Evolutionary conservation across 2,888 invertebrate genomes (phyloP), one percentile per base, ranked within the genome.

Genomic region (Pandemis heparana): DNA sequence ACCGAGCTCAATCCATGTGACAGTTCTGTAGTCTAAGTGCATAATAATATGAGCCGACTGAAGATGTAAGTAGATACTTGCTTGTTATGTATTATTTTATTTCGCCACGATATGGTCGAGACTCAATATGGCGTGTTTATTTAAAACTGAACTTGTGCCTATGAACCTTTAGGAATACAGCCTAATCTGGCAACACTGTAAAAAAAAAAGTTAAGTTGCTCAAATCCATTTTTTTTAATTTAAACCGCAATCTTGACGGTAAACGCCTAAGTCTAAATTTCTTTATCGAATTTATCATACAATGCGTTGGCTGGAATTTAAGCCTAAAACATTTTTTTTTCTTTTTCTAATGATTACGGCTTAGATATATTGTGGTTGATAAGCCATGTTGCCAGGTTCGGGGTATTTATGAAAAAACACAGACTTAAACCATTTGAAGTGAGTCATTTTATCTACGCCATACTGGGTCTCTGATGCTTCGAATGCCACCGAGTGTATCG

Each of bases 401-500:
- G 53, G 43, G 53, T 62, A 67, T 67, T 72, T 53, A 62, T 67
- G 65, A 71, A 53, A 64, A 53, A 56, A 38, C 18, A 39, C 43
- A n/a, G 63, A 68, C 46, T 68, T 59, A 14, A 73, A 56, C 67
- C 56, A 69, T 69, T 69, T 38, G 56, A 63, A 69, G 59, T 73
- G 73, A 61, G 69, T 73, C 48, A 64, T 70, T 72, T 60, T 75
- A 63, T 64, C 69, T 74, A 80, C 76, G 79, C 80, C 84, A 83
- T 85, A 82, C 82, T 83, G 82, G 86, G 86, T 88, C 85, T 88
- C 85, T 77, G 78, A 85, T 71, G 89, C 89, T 91, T 90, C 79
- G 82, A 83, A 84, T 86, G 86, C 83, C 86, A 87, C 86, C 80
- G 87, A 89, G 84, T 87, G 89, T 89, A 88, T 90, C 87, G 91